Conservation (phyloP, 2,113 vertebrate species). For the Okapia johnstoni region DNA sequence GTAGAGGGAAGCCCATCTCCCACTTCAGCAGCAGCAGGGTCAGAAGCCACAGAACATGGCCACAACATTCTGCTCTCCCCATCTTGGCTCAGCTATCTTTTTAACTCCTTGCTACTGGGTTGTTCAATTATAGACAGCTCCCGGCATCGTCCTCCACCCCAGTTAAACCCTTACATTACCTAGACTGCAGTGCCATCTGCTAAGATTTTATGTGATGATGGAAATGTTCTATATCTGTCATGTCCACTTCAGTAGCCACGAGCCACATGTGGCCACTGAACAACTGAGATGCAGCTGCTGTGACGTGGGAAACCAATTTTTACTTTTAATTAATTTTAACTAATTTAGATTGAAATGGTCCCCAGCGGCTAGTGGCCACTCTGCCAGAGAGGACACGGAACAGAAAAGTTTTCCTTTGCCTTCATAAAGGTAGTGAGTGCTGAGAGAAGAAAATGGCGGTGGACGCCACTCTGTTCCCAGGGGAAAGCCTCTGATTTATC, state of each 20-base stretch:
- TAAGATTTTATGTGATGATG: neutral
- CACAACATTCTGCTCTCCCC: neutral
- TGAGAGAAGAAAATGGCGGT: neutral
- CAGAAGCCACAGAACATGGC: neutral
- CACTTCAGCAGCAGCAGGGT: neutral
- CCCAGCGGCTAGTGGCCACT: neutral
- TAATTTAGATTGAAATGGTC: neutral
- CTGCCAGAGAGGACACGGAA: neutral
- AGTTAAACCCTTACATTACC: neutral
- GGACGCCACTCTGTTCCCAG: neutral
- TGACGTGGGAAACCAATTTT: neutral
- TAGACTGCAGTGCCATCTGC: neutral
- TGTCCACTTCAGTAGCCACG: neutral
- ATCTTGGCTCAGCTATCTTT: no score
- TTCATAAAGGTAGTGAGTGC: neutral
- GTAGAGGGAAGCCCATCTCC: neutral
- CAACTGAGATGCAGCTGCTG: neutral
- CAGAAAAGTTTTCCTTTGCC: neutral
- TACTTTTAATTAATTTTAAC: conserved; percentile 18
- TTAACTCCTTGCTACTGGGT: neutral
- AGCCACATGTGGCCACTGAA: neutral
- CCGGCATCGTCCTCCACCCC: neutral
- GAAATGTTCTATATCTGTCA: accelerated
- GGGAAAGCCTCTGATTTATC: neutral
- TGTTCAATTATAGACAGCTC: neutral